Evolutionary conservation across 1,140 invertebrate species (phyloP).

Genomic region (Sitophilus oryzae): DNA sequence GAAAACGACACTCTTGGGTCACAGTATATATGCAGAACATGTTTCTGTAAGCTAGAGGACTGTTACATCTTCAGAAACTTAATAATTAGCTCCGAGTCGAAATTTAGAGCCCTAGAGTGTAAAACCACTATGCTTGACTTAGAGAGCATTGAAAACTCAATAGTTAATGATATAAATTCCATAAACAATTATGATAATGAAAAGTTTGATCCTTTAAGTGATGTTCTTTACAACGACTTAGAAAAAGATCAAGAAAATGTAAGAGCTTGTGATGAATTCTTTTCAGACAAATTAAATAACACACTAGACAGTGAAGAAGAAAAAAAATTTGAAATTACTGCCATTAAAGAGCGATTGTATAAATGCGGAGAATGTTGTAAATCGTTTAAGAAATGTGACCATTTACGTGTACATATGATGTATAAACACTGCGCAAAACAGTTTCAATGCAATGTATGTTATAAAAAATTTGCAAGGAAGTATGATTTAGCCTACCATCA

Average conservation of each 20-base stretch:
- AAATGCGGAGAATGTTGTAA: slow-evolving; percentile 10
- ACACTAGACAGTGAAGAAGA: not conserved
- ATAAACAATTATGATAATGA: too few relatives aligned
- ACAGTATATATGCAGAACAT: slow-evolving; percentile 7
- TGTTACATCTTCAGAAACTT: slow-evolving; percentile 3
- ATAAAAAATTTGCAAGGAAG: slow-evolving; percentile 12
- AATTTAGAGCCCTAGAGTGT: not conserved
- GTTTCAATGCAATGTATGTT: slow-evolving; percentile 9
- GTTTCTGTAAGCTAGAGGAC: not conserved
- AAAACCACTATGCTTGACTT: too few relatives aligned
- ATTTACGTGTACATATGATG: slow-evolving; percentile 9
- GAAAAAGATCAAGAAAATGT: too few relatives aligned
- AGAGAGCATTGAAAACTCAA: too few relatives aligned
- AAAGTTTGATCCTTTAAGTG: too few relatives aligned
- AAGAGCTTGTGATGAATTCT: too few relatives aligned
- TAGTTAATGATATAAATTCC: too few relatives aligned
- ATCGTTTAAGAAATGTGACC: slow-evolving; percentile 9
- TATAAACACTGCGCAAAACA: slow-evolving; percentile 15
- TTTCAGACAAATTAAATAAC: not conserved
- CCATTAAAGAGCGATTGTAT: too few relatives aligned
- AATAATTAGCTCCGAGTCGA: slow-evolving; percentile 8
- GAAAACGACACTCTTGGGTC: not conserved
- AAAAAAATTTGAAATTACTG: not conserved
- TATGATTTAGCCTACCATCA: slow-evolving; percentile 43
- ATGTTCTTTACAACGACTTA: too few relatives aligned